Evolutionary conservation across 1,140 invertebrate genomes (phyloP), one percentile per base, ranked within the genome.

Genomic region (Monochamus saltuarius): DNA sequence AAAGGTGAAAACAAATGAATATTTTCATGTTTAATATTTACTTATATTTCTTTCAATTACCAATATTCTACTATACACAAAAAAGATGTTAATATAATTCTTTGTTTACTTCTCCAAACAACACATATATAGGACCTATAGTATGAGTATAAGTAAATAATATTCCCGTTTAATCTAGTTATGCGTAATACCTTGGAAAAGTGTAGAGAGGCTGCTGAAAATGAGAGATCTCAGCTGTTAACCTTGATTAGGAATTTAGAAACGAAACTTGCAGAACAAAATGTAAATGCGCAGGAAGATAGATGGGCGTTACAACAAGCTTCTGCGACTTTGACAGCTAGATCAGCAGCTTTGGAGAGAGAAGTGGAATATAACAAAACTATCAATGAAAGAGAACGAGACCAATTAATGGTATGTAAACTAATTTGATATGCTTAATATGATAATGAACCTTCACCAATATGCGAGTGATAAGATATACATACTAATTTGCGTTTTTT

Each of bases 171-270:
- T 40, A 9, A 71, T 69, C 40, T 36, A 76, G 75, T 69, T 40
- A 77, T 75, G 72, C 72, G 78, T 51, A 42, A 69, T n/a, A 64
- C 75, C 1, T 57, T 82, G 6, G 77, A 78, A 58, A 77, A 79
- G 45, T 72, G 73, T 14, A 73, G 77, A 39, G 76, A 77, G 35
- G 59, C 69, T n/a, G 73, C 77, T 2, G 79, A 81, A 16, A 65
- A 66, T 8, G 80, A 82, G 64, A 70, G 80, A 62, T 67, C 76
- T 4, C 75, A 79, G n/a, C 70, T 82, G 0, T 73, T 82, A 67
- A 71, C 73, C 4, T 56, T 82, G 11, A 75, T 82, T 0, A 67
- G 75, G 53, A 80, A 71, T 4, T 60, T 82, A 19, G 80, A 82
- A 61, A 59, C 71, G 7, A 80, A 81, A 66, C 59, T 76, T 35